Conservation (phyloP, 2,113 vertebrate species). For the Pavo muticus region DNA sequence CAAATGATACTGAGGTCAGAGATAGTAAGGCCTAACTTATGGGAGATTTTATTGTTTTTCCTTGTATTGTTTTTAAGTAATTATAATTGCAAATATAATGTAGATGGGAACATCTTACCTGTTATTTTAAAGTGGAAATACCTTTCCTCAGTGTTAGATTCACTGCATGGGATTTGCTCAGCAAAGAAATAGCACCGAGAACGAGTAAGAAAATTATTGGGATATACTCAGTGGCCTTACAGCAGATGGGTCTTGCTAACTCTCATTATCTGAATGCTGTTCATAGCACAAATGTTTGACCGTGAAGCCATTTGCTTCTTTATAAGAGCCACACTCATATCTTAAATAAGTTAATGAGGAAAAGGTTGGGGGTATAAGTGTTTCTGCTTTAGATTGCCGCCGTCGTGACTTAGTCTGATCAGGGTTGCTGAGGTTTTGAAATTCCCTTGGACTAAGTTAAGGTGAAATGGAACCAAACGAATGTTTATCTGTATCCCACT, state of each 20-base stretch:
- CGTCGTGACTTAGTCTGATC: too few species aligned
- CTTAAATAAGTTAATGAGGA: background rate
- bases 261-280: accelerated
- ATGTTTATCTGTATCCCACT: too few species aligned
- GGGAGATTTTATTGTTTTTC: background rate
- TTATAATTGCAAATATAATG: background rate
- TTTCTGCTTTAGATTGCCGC: background rate
- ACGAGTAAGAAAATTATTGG: background rate
- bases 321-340: background rate
- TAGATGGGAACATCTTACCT: background rate
- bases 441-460: too few species aligned
- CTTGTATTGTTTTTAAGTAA: slow-evolving; percentile 10
- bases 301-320: background rate
- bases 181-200: background rate
- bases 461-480: too few species aligned
- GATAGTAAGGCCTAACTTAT: background rate
- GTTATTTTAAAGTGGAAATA: background rate
- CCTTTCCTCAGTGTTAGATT: background rate
- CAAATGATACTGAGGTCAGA: background rate
- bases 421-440: too few species aligned
- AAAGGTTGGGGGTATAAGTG: background rate
- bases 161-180: background rate
- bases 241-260: background rate
- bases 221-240: accelerated
- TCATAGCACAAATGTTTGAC: background rate